phyloP scores from a whole-genome alignment of 1,140 invertebrate species.

The Theocolax elegans region DNA sequence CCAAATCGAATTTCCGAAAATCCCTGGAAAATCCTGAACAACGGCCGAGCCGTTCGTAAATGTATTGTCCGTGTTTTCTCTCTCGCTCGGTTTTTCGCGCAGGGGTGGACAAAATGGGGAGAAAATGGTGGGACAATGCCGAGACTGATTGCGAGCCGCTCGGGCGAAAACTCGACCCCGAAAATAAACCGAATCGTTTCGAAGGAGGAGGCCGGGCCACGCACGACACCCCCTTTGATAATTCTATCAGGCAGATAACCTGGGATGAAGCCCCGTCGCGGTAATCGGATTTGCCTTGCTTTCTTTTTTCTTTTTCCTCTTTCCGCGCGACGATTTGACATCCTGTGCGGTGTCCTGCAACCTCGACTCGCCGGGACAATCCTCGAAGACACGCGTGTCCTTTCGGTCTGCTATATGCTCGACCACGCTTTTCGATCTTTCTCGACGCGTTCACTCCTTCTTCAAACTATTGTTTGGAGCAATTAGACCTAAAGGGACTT shows the following conservation, averaged over 20 bases:
- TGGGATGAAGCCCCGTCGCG: not conserved
- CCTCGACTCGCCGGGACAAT: not conserved
- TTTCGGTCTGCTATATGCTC: not conserved
- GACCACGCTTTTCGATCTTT: not conserved
- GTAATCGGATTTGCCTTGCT: conserved; percentile 5
- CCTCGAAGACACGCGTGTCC: not conserved
- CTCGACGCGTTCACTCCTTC: not conserved
- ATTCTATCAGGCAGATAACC: conserved; percentile 34
- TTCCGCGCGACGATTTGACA: not conserved
- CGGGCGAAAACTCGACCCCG: conserved; percentile 59
- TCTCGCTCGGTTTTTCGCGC: not conserved
- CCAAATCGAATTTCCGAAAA: conserved; percentile 59
- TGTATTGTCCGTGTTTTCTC: conserved; percentile 32
- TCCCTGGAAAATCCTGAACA: conserved; percentile 52
- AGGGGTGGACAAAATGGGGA: not conserved
- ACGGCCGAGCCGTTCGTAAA: conserved; percentile 20
- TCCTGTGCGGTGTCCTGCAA: not conserved
- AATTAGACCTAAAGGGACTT: not conserved
- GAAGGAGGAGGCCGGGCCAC: conserved; percentile 3
- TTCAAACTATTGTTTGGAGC: not conserved
- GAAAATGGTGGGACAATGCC: conserved; percentile 52
- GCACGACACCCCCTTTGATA: conserved; percentile 25
- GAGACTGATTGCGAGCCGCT: conserved; percentile 58
- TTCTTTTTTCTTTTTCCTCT: too few species aligned
- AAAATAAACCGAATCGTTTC: conserved; percentile 57